These are phyloP conservation scores for Oscheius onirici DNA, from an alignment of 2,888 invertebrate species.

Conservation along the genomic window DNA sequence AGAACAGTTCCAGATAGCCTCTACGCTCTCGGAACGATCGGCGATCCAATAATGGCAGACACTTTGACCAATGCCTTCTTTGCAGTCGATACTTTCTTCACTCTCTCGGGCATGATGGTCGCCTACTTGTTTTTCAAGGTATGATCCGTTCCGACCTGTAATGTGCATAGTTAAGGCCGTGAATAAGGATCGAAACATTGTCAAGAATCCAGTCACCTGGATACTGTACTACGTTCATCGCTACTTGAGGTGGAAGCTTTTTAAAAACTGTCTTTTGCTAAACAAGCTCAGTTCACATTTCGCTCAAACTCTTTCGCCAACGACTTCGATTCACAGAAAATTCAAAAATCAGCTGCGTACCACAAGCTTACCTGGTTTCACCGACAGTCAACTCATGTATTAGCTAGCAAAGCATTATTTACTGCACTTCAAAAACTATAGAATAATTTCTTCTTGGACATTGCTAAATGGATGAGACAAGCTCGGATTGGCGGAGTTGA, in stretches of 20 bases:
- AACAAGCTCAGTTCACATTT: too few relatives aligned
- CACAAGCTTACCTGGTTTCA: too few relatives aligned
- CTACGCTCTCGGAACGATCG: background rate
- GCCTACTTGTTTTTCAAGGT: constrained; percentile 20
- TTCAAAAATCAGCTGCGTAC: too few relatives aligned
- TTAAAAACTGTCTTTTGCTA: too few relatives aligned
- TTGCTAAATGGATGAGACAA: too few relatives aligned
- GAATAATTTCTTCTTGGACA: too few relatives aligned
- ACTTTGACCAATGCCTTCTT: background rate
- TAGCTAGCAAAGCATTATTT: too few relatives aligned
- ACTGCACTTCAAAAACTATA: too few relatives aligned
- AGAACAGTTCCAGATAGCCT: background rate
- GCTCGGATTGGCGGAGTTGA: too few relatives aligned
- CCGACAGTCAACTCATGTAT: too few relatives aligned
- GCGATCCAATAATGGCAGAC: background rate
- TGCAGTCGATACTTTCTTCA: constrained; percentile 18
- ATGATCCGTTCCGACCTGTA: background rate
- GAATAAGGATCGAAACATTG: background rate
- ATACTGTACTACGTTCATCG: constrained; percentile 19
- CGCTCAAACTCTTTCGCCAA: too few relatives aligned
- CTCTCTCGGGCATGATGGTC: constrained; percentile 13
- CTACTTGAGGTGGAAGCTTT: background rate
- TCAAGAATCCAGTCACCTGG: constrained; percentile 3
- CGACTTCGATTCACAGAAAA: too few relatives aligned
- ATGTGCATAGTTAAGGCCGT: background rate